These are phyloP conservation scores for Aspidapion aeneum DNA, from an alignment of 2,888 invertebrate species.

Conservation along the genomic window DNA sequence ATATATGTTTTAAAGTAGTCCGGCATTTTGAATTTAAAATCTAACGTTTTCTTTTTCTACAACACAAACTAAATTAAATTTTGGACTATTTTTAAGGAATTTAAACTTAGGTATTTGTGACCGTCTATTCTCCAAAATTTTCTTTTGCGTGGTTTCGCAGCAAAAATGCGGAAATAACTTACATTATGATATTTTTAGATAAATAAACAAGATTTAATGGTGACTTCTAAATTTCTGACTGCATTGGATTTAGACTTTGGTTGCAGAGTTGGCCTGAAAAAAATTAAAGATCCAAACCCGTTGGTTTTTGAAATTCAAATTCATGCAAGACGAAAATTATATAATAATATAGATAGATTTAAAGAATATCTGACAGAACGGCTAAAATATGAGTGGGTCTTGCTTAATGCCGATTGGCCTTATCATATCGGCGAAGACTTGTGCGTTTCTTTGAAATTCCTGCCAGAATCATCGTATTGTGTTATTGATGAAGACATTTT, in stretches of 20 bases:
- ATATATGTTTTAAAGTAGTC: too few species aligned
- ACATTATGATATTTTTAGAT: conserved; percentile 10
- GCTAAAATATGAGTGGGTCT: conserved; percentile 49
- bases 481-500: conserved; percentile 53
- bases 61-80: too few species aligned
- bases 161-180: too few species aligned
- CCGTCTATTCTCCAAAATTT: too few species aligned
- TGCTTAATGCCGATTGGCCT: conserved; percentile 53
- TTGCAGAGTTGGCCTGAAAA: conserved; percentile 53
- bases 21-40: too few species aligned
- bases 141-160: too few species aligned
- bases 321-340: conserved; percentile 33
- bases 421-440: conserved; percentile 47
- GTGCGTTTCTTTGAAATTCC: conserved; percentile 38
- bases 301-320: conserved; percentile 52
- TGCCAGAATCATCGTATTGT: conserved; percentile 51
- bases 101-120: too few species aligned
- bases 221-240: conserved; percentile 53
- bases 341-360: conserved; percentile 48
- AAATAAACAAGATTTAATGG: conserved; percentile 42
- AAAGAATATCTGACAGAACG: conserved; percentile 52
- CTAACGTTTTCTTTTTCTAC: too few species aligned
- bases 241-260: conserved; percentile 56
- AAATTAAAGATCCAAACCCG: conserved; percentile 36
- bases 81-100: too few species aligned